Conservation (phyloP, 2,888 invertebrate species). For the Patella ulyssiponensis region DNA sequence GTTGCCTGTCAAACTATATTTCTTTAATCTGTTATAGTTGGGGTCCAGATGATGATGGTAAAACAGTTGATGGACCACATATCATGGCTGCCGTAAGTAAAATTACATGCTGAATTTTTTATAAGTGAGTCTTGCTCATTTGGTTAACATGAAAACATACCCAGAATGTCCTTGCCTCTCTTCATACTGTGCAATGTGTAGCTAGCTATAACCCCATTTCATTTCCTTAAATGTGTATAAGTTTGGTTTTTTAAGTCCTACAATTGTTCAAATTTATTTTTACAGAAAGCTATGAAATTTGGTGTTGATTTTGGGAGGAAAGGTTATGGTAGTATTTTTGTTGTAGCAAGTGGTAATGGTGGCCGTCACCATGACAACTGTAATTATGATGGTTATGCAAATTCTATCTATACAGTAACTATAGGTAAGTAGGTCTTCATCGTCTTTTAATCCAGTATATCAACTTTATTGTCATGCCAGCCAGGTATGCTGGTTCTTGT, state of each 20-base stretch:
- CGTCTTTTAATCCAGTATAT: neutral
- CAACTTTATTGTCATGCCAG: neutral
- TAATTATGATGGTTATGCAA: slow-evolving; percentile 74
- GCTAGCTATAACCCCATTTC: no score
- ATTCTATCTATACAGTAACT: slow-evolving; percentile 72
- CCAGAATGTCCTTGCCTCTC: no score
- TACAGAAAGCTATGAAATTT: slow-evolving; percentile 65
- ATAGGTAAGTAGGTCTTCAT: slow-evolving; percentile 54
- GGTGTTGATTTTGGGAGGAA: slow-evolving; percentile 70
- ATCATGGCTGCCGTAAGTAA: slow-evolving; percentile 64
- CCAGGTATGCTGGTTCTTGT: neutral
- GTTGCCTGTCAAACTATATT: no score
- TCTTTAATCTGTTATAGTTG: slow-evolving; percentile 56
- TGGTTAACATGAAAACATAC: no score
- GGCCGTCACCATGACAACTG: slow-evolving; percentile 72
- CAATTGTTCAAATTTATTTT: neutral
- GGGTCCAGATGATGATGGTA: slow-evolving; percentile 73
- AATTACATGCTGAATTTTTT: neutral
- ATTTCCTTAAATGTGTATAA: no score
- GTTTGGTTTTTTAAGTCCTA: no score
- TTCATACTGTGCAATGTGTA: no score
- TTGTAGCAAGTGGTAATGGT: slow-evolving; percentile 73
- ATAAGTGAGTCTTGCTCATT: no score
- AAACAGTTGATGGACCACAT: slow-evolving; percentile 73
- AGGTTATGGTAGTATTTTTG: slow-evolving; percentile 72